These are phyloP conservation scores for Rhorus exstirpatorius DNA, from an alignment of 2,888 invertebrate genomes.

Conservation along the genomic window DNA sequence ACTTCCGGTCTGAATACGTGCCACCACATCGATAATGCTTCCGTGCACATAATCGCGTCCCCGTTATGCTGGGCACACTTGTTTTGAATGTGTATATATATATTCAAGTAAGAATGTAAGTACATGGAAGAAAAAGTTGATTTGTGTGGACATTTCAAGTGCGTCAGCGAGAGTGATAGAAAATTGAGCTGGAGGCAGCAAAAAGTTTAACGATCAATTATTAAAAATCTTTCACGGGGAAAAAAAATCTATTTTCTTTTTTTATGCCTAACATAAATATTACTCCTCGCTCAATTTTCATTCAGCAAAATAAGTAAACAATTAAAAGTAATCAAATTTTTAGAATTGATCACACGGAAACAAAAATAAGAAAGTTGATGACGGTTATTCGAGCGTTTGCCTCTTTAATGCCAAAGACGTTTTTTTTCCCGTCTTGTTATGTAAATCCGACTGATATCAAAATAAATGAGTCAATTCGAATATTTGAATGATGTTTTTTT, in stretches of 20 bases:
- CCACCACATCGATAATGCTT: constrained; percentile 71
- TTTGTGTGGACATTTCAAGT: neutral
- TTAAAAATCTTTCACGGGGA: neutral
- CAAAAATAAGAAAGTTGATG: neutral
- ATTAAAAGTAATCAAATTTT: neutral
- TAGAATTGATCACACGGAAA: neutral
- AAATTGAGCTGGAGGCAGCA: neutral
- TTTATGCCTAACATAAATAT: neutral
- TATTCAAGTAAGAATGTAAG: constrained; percentile 6
- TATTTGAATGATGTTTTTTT: neutral
- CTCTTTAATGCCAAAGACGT: too few species aligned
- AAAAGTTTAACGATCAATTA: neutral
- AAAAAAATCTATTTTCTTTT: neutral
- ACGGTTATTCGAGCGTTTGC: too few species aligned
- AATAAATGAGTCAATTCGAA: neutral
- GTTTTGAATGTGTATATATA: neutral
- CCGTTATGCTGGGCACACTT: constrained; percentile 81
- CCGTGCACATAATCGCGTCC: constrained; percentile 76
- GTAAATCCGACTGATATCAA: neutral
- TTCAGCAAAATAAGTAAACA: neutral
- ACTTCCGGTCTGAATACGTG: constrained; percentile 71
- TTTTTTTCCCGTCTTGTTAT: neutral
- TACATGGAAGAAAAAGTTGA: constrained; percentile 6
- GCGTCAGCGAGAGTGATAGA: neutral
- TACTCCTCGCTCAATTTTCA: neutral